A percentile compares a stretch with the other conserved stretches of the same genome.
Conservation (phyloP, 2,797 vertebrate species). For the Momotus momota region DNA sequence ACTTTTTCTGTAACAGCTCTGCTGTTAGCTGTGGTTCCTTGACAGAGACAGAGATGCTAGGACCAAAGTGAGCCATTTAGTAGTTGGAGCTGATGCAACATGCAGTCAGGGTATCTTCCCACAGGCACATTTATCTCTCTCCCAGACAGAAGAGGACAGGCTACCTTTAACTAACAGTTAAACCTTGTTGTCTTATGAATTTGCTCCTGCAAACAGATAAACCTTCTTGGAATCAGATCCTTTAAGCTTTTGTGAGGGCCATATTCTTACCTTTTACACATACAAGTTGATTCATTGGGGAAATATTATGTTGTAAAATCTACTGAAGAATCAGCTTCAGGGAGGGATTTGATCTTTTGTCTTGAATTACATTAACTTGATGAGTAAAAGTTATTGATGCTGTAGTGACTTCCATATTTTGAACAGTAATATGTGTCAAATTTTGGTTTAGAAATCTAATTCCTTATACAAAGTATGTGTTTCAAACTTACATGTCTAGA, state of each 20-base stretch:
- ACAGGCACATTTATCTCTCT: not conserved
- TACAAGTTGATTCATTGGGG: not conserved
- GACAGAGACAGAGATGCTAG: not conserved
- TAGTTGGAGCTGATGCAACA: not conserved
- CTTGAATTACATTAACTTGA: not conserved
- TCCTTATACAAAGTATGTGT: not conserved
- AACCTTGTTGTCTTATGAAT: not conserved
- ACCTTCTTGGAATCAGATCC: not conserved
- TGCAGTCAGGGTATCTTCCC: not conserved
- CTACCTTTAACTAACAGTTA: not conserved
- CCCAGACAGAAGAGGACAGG: not conserved
- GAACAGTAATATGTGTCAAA: not conserved
- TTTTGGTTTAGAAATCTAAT: not conserved
- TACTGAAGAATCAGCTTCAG: not conserved
- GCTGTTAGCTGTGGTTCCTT: not conserved
- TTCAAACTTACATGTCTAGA: not conserved
- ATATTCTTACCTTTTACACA: not conserved
- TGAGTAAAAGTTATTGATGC: not conserved
- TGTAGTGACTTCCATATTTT: not conserved
- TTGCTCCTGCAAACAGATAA: not conserved
- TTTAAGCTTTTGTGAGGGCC: not conserved
- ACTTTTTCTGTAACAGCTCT: not conserved
- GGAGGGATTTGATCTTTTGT: not conserved
- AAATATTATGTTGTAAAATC: not conserved
- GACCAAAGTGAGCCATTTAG: not conserved